These are phyloP conservation scores for Epinephelus lanceolatus DNA, from an alignment of 2,113 vertebrate species.

Conservation along the genomic window DNA sequence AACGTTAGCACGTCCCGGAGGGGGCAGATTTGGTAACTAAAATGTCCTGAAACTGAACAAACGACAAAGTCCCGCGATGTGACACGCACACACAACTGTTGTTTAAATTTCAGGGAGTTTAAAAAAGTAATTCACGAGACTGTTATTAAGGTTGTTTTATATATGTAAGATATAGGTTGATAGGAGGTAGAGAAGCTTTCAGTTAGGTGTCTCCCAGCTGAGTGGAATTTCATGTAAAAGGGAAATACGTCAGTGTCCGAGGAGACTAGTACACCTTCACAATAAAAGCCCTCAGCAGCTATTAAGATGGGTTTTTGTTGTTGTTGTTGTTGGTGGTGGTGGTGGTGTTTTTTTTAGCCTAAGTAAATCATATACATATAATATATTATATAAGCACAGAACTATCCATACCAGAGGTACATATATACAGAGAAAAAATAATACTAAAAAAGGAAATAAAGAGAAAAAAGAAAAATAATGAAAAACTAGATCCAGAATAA, in stretches of 20 bases:
- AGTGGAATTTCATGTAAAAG: not conserved
- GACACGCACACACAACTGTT: not conserved
- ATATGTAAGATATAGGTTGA: no score
- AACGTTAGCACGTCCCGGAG: constrained; percentile 10
- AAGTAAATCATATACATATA: no score
- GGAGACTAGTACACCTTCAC: rapidly evolving
- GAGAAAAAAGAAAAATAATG: no score
- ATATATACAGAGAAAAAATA: no score
- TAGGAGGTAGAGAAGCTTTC: not conserved
- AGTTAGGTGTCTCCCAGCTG: not conserved
- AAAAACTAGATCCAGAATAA: no score
- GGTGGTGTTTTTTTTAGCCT: no score
- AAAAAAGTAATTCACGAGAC: not conserved
- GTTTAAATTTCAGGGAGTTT: not conserved
- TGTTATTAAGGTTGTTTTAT: not conserved
- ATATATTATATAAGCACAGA: no score
- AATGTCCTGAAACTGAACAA: rapidly evolving
- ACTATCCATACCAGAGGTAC: no score
- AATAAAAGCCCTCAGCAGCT: constrained; percentile 27
- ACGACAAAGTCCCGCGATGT: not conserved
- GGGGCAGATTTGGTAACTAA: not conserved
- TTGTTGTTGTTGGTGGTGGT: no score
- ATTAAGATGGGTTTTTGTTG: not conserved
- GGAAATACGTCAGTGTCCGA: constrained; percentile 38
- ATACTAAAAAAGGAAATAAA: no score